Base-by-base conservation (phyloP, 2,888 invertebrate genomes). In the Ceriagrion tenellum region DNA sequence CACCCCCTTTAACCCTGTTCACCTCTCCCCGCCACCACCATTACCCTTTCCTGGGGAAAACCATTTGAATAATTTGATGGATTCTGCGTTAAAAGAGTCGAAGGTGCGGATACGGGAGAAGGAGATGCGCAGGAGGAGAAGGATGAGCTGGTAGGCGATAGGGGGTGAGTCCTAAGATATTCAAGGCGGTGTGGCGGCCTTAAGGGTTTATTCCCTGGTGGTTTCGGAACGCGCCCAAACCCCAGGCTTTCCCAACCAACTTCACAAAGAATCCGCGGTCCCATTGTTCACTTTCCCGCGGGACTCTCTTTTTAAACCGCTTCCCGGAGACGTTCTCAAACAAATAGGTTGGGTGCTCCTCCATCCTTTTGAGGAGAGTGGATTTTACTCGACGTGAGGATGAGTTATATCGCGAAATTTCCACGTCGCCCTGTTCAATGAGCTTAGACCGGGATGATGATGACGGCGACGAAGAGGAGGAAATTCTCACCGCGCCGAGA, bases 31-130 rank as follows among this genome's bases (percentile, higher is more conserved):
- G 23, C 69, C n/a, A 69, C 23, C n/a, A 13, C 69, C n/a, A 26
- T n/a, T 12, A 23, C 35, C 13, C 35, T 16, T n/a, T 26, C 26
- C 13, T 81, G 13, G 81, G 12, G 81, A 16, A 35, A 69, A 35
- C 30, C 81, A 93, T 93, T 93, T 93, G 93, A 93, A 93, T 93
- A 93, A 93, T 93, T 93, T 74, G 93, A 93, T 47, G 93, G 74
- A 93, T 93, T 47, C 40, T 74, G 40, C 69, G 69, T 74, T 69
- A 93, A 74, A 93, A 63, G 63, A 40, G 35, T 16, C 2, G 93
- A 93, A 69, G 93, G 63, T 93, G 40, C 13, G 40, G 89, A 3
- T 47, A n/a, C n/a, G 47, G 47, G 47, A 47, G 55, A n/a, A 12
- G 23, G 89, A 20, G 55, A 89, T 18, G 88, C 26, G 12, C 59